phyloP scores from a whole-genome alignment of 2,797 vertebrate genomes.

The Pristis pectinata region DNA sequence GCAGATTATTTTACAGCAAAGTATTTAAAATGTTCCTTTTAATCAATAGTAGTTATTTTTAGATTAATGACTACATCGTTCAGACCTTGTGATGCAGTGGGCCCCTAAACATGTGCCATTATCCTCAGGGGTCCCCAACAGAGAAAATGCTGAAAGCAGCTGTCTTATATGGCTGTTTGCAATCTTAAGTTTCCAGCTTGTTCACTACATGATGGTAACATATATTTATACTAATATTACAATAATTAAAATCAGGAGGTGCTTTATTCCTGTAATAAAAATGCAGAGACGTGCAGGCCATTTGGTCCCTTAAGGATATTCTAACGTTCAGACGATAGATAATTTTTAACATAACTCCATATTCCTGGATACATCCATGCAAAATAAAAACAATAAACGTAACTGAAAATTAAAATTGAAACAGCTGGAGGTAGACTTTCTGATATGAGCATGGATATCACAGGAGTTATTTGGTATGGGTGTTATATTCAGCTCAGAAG shows the following conservation, averaged over 20 bases:
- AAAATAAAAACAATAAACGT: not conserved
- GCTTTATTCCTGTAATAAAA: not conserved
- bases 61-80: not conserved
- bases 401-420: not conserved
- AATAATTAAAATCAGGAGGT: not conserved
- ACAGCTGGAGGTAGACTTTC: not conserved
- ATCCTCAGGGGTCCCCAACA: not conserved
- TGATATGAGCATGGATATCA: not conserved
- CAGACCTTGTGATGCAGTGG: not conserved
- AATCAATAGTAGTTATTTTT: not conserved
- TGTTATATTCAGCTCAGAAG: not conserved
- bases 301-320: not conserved
- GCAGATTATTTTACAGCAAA: not conserved
- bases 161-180: not conserved
- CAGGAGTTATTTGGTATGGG: not conserved
- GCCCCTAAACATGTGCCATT: not conserved
- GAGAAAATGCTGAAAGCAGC: not conserved
- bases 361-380: not conserved
- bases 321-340: not conserved
- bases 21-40: not conserved
- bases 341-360: not conserved
- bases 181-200: not conserved
- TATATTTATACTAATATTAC: not conserved
- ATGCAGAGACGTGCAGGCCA: not conserved
- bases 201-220: not conserved